A percentile compares a stretch with the other conserved stretches of the same genome.
Conservation (phyloP, 2,797 vertebrate species). For the Crenuchus spilurus region DNA sequence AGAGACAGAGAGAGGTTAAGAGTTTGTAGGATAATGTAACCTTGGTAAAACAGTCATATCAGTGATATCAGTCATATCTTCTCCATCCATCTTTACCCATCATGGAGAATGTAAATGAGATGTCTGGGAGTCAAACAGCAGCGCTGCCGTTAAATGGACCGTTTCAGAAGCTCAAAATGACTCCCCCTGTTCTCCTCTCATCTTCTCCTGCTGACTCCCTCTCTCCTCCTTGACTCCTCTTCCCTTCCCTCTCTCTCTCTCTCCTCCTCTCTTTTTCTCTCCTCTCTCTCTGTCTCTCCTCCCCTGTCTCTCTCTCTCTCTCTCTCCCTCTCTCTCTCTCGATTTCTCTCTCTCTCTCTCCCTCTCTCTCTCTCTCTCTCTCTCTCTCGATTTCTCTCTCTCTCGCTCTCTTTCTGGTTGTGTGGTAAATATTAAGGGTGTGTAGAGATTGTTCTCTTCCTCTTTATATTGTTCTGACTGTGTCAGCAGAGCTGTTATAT, state of each 20-base stretch:
- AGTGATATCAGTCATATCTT: slow-evolving; percentile 85
- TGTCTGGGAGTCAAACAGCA: slow-evolving; percentile 71
- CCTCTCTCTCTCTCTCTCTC: too few species aligned
- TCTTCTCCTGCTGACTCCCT: slow-evolving; percentile 39
- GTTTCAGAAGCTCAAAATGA: slow-evolving; percentile 83
- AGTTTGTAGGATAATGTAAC: slow-evolving; percentile 84
- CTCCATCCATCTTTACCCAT: slow-evolving; percentile 91
- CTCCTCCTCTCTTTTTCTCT: slow-evolving; percentile 10
- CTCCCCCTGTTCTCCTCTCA: slow-evolving; percentile 67
- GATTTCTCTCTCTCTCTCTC: too few species aligned
- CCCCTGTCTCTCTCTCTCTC: slow-evolving; percentile 14
- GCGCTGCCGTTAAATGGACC: slow-evolving; percentile 86
- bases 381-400: too few species aligned
- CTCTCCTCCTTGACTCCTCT: slow-evolving; percentile 19
- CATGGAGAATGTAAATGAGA: slow-evolving; percentile 89
- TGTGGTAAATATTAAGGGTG: slow-evolving; percentile 81
- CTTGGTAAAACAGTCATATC: slow-evolving; percentile 91
- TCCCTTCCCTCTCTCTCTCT: slow-evolving; percentile 38
- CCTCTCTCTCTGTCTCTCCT: slow-evolving; percentile 17
- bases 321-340: slow-evolving; percentile 42
- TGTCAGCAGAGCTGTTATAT: too few species aligned
- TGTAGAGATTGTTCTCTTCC: slow-evolving; percentile 76
- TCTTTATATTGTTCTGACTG: slow-evolving; percentile 75
- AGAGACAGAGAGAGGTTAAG: slow-evolving; percentile 79
- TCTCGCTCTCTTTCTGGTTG: slow-evolving; percentile 68